Evolutionary conservation across 2,797 vertebrate species (phyloP).

Genomic region (Thripadectes ignobilis): DNA sequence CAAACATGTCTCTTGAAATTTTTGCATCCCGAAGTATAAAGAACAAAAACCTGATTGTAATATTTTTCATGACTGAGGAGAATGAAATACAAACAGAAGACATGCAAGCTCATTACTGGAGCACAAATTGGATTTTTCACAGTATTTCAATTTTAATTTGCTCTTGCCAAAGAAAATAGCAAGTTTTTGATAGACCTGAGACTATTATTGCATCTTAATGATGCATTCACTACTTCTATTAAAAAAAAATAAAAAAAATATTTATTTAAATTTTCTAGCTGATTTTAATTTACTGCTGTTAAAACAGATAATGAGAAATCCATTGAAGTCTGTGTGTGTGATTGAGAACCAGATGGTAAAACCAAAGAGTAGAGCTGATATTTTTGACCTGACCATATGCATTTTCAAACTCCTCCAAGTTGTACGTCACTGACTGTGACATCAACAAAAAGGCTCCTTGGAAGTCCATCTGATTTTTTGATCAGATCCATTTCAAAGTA

Average conservation of each 20-base stretch:
- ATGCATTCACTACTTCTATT: neutral
- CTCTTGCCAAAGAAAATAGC: neutral
- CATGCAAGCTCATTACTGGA: neutral
- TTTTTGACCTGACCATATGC: neutral
- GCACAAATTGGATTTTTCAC: neutral
- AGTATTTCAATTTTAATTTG: neutral
- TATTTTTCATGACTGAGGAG: neutral
- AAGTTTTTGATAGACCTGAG: neutral
- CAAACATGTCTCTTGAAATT: neutral
- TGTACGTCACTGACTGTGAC: neutral
- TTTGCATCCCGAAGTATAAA: neutral
- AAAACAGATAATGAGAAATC: neutral
- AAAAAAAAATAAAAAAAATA: neutral
- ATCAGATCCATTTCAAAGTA: neutral
- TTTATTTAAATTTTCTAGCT: neutral
- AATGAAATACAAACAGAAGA: neutral
- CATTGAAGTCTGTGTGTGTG: neutral
- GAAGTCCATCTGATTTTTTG: neutral
- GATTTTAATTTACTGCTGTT: constrained; percentile 16
- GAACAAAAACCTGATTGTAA: neutral
- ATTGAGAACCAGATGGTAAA: neutral
- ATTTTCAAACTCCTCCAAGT: neutral
- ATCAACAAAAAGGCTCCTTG: neutral
- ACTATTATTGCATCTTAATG: neutral
- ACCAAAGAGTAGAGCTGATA: neutral